phyloP scores from a whole-genome alignment of 2,113 vertebrate genomes.

The Gymnocephalus cernua region DNA sequence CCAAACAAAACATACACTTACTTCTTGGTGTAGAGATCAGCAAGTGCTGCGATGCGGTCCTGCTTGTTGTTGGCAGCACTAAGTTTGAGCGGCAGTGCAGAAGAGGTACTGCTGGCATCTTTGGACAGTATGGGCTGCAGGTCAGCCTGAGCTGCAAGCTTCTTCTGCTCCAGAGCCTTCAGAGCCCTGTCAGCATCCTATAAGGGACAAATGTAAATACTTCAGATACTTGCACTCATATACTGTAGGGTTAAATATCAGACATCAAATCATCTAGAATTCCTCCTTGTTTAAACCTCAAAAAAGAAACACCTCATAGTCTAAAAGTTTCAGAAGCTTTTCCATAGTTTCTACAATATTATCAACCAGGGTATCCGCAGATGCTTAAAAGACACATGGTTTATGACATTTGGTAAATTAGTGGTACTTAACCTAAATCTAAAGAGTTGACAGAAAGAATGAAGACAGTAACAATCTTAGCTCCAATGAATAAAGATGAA shows the following conservation, averaged over 20 bases:
- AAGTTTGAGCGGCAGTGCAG: constrained; percentile 87
- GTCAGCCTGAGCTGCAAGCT: constrained; percentile 84
- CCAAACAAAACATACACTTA: constrained; percentile 75
- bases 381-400: not conserved
- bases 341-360: not conserved
- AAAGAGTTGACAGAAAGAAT: not conserved
- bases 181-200: constrained; percentile 86
- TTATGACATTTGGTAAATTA: not conserved
- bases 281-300: not conserved
- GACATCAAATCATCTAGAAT: not conserved
- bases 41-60: constrained; percentile 83
- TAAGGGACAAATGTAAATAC: not conserved
- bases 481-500: not conserved
- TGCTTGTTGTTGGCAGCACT: constrained; percentile 89
- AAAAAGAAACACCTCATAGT: not conserved
- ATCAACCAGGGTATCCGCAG: not conserved
- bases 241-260: not conserved
- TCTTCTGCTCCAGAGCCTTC: constrained; percentile 87
- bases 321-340: not conserved
- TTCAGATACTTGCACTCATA: constrained; percentile 5
- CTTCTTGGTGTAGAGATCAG: constrained; percentile 91
- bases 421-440: not conserved
- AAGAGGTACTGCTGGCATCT: constrained; percentile 76
- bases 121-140: constrained; percentile 87
- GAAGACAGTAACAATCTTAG: not conserved